Conservation (phyloP, 2,797 vertebrate species). For the Microctenopoma lineatum region DNA sequence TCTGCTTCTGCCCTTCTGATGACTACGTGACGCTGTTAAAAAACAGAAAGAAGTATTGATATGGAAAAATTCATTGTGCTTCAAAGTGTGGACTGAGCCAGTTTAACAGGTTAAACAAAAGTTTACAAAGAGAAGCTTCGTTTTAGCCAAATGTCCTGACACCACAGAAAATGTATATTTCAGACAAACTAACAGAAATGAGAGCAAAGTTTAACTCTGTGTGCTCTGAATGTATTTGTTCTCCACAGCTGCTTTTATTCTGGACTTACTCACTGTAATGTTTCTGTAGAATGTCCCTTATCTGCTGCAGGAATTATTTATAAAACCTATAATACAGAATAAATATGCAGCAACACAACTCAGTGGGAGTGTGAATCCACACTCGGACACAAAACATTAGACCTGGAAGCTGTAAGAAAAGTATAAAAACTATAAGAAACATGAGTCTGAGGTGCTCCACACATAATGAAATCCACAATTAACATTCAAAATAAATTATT, state of each 20-base stretch:
- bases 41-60: too few relatives aligned
- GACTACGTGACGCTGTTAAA: too few relatives aligned
- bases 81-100: constrained; percentile 8
- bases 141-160: too few relatives aligned
- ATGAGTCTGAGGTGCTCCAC: not conserved
- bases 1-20: too few relatives aligned
- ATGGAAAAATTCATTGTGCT: too few relatives aligned
- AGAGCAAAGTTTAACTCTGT: not conserved
- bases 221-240: not conserved
- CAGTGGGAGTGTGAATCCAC: not conserved
- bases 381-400: not conserved
- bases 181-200: constrained; percentile 26
- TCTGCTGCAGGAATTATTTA: not conserved
- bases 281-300: not conserved
- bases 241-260: not conserved
- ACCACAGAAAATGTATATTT: too few relatives aligned
- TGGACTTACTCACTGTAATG: not conserved
- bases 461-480: not conserved
- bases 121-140: not conserved
- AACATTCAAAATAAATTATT: too few relatives aligned
- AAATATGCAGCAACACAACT: not conserved
- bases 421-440: not conserved
- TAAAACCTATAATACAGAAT: not conserved
- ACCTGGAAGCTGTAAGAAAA: not conserved
- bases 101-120: constrained; percentile 1